These are phyloP conservation scores for Cyclophora albipunctata DNA, from an alignment of 2,888 invertebrate species.

Conservation along the genomic window DNA sequence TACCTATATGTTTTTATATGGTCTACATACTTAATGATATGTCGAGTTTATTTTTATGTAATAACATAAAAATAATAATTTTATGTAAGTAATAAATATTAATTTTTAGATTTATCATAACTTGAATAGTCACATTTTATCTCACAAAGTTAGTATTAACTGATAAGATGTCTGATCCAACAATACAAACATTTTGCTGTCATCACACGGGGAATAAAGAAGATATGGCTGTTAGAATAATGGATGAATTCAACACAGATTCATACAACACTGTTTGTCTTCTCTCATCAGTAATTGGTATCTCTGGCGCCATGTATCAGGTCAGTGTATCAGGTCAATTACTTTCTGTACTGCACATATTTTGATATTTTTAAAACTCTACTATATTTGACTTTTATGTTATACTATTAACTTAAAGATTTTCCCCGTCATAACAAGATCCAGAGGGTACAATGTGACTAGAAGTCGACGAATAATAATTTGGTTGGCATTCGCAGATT, in stretches of 20 bases:
- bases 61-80: too few species aligned
- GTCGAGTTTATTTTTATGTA: too few species aligned
- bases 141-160: too few species aligned
- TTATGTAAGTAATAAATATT: too few species aligned
- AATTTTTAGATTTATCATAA: too few species aligned
- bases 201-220: slow-evolving; percentile 79
- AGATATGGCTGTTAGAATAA: slow-evolving; percentile 78
- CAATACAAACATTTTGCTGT: slow-evolving; percentile 89
- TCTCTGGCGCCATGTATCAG: slow-evolving; percentile 85
- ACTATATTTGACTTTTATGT: too few species aligned
- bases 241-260: slow-evolving; percentile 83
- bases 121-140: too few species aligned
- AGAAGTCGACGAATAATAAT: slow-evolving; percentile 82
- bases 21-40: too few species aligned
- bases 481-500: slow-evolving; percentile 86
- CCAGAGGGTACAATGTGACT: slow-evolving; percentile 72
- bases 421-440: slow-evolving; percentile 74
- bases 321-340: slow-evolving; percentile 84
- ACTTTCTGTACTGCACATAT: background rate
- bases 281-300: slow-evolving; percentile 82
- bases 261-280: slow-evolving; percentile 84
- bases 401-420: slow-evolving; percentile 58
- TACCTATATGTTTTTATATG: too few species aligned
- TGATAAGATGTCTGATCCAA: slow-evolving; percentile 80
- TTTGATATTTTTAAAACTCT: background rate